These are phyloP conservation scores for Horisme vitalbata DNA, from an alignment of 2,888 invertebrate genomes.

Conservation along the genomic window DNA sequence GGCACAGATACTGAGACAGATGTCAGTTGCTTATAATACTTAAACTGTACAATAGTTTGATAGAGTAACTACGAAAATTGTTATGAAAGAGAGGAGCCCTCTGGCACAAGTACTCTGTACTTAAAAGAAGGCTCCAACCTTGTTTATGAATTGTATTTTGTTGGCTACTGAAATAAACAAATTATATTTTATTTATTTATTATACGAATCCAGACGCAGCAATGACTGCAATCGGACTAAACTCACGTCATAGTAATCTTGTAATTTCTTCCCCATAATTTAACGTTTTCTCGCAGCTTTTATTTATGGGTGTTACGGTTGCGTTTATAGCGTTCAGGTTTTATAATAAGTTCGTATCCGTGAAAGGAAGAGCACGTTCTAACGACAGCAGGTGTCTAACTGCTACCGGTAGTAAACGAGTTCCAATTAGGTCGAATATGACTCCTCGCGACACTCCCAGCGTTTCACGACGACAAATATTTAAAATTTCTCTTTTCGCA, in stretches of 20 bases:
- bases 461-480: slow-evolving; percentile 77
- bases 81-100: too few species aligned
- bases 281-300: slow-evolving; percentile 18
- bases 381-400: slow-evolving; percentile 44
- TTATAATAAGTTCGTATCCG: slow-evolving; percentile 36
- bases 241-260: slow-evolving; percentile 12
- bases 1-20: too few species aligned
- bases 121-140: too few species aligned
- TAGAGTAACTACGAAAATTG: too few species aligned
- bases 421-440: slow-evolving; percentile 73
- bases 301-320: slow-evolving; percentile 11
- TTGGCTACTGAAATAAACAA: too few species aligned
- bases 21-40: too few species aligned
- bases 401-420: slow-evolving; percentile 64
- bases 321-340: slow-evolving; percentile 6
- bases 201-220: slow-evolving; percentile 24
- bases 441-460: slow-evolving; percentile 72
- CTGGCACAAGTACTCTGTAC: too few species aligned
- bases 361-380: slow-evolving; percentile 48
- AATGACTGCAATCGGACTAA: slow-evolving; percentile 12
- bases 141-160: too few species aligned
- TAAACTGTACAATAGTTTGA: too few species aligned
- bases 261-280: slow-evolving; percentile 10
- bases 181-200: too few species aligned
- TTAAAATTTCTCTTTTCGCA: slow-evolving; percentile 82